Evolutionary conservation across 2,797 vertebrate species (phyloP).

Genomic region (Tauraco hartlaubi): DNA sequence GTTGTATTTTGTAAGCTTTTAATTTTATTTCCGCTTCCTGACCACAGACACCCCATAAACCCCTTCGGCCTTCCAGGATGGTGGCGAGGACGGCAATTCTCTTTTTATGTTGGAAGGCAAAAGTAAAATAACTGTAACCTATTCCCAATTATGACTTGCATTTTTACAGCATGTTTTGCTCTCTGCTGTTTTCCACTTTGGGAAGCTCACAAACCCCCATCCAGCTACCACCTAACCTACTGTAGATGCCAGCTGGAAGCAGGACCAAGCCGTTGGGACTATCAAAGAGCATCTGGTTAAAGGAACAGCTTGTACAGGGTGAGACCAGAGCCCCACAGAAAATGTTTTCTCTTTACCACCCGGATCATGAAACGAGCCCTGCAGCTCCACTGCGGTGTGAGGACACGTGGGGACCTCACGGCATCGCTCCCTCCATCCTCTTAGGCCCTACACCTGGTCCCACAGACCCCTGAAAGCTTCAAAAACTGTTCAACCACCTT

Average conservation of each 20-base stretch:
- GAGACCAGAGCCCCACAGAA: background rate
- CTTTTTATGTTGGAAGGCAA: background rate
- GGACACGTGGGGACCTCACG: background rate
- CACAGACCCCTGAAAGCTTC: background rate
- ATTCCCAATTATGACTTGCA: background rate
- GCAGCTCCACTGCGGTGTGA: rapidly evolving
- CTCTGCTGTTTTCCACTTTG: background rate
- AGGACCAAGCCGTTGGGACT: background rate
- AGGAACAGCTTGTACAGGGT: background rate
- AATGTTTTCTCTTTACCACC: background rate
- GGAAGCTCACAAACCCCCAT: background rate
- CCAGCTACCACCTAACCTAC: background rate
- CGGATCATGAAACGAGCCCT: rapidly evolving
- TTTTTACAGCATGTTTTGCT: background rate
- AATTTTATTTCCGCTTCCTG: background rate
- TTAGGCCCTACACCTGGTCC: background rate
- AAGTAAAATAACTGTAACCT: background rate
- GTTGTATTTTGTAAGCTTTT: background rate
- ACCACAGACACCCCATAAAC: background rate
- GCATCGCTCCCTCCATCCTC: background rate
- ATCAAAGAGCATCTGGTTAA: background rate
- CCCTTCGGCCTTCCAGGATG: background rate
- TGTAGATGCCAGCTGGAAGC: background rate
- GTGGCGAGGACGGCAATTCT: background rate
- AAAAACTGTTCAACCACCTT: background rate